These are phyloP conservation scores for Troglohyphantes excavatus DNA, from an alignment of 2,888 invertebrate species.

Conservation along the genomic window DNA sequence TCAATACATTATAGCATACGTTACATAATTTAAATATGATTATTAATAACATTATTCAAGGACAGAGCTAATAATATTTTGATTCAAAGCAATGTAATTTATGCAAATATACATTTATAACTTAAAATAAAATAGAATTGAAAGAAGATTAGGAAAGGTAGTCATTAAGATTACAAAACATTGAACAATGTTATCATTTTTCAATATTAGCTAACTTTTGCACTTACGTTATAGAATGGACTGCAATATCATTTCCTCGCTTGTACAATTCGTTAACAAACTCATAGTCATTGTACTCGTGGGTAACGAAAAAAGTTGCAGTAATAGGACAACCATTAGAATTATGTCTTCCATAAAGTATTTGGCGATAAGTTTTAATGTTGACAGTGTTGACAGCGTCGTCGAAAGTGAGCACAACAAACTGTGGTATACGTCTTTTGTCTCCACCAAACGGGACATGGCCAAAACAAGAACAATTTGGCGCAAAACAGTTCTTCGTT, in stretches of 20 bases:
- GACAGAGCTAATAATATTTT: too few species aligned
- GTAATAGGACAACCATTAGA: constrained; percentile 81
- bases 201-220: not conserved
- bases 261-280: constrained; percentile 81
- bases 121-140: too few species aligned
- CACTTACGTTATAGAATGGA: constrained; percentile 81
- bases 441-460: not conserved
- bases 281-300: constrained; percentile 82
- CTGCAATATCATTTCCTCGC: constrained; percentile 81
- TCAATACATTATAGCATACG: too few species aligned
- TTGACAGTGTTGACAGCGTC: constrained; percentile 80
- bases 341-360: constrained; percentile 4
- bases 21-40: too few species aligned
- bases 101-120: too few species aligned
- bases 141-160: too few species aligned
- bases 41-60: too few species aligned
- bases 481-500: constrained; percentile 19
- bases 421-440: constrained; percentile 79
- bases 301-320: constrained; percentile 82
- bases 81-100: too few species aligned
- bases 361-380: constrained; percentile 62
- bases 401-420: constrained; percentile 81
- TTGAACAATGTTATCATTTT: too few species aligned
- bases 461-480: constrained; percentile 49
- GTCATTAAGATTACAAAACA: too few species aligned